A percentile compares a stretch with the other conserved stretches of the same genome.
Conservation (phyloP, 53 echinoderm and acorn worm genomes). For the Hippasteria phrygiana region DNA sequence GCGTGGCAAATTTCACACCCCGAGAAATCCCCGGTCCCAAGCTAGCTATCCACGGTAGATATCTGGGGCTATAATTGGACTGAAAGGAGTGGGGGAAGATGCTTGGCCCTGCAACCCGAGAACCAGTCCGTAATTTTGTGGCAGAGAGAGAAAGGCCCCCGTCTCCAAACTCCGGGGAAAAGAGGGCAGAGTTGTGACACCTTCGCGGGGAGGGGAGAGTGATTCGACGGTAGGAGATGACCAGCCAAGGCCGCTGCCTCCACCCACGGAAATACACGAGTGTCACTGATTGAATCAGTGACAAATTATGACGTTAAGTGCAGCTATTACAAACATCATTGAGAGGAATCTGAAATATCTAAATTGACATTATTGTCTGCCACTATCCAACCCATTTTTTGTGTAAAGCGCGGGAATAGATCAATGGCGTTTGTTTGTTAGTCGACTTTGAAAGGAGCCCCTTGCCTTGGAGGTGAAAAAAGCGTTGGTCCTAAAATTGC, state of each 20-base stretch:
- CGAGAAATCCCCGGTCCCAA: background rate
- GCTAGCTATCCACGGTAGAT: background rate
- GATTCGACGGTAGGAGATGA: background rate
- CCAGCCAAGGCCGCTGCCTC: background rate
- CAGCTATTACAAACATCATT: background rate
- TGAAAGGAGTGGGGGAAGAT: background rate
- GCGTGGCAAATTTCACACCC: slow-evolving; percentile 19
- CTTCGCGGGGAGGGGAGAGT: background rate
- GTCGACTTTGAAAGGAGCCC: too few species aligned
- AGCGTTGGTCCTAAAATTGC: too few species aligned
- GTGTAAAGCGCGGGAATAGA: background rate
- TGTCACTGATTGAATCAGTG: background rate
- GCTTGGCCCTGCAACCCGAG: background rate
- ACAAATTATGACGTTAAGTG: background rate
- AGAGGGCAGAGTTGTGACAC: slow-evolving; percentile 11
- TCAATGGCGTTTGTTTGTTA: background rate
- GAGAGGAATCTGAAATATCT: background rate
- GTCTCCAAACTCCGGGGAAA: background rate
- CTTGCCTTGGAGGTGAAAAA: too few species aligned
- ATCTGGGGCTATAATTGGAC: slow-evolving; percentile 33
- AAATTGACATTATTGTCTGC: background rate
- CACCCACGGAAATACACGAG: background rate
- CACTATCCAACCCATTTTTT: background rate
- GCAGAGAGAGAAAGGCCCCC: background rate
- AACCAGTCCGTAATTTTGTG: background rate